Percentiles rank a stretch among this genome's conserved stretches.
Evolutionary conservation across 2,797 vertebrate genomes (phyloP).

Genomic region (Neosalanx taihuensis): DNA sequence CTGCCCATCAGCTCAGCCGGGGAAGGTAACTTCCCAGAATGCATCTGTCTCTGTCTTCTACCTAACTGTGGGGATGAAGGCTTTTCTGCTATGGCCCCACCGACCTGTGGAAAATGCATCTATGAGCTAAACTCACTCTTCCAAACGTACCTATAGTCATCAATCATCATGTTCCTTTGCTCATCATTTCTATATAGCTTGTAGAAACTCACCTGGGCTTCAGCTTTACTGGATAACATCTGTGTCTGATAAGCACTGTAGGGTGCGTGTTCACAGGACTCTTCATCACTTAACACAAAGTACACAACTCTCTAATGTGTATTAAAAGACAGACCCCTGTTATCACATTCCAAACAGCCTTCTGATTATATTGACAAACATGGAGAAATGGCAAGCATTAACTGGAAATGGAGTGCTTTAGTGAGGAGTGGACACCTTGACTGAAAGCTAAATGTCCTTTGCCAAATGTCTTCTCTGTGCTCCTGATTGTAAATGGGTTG

Average conservation of each 20-base stretch:
- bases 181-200: neutral
- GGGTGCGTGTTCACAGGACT: neutral
- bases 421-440: slow-evolving; percentile 14
- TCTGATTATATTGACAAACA: too few relatives aligned
- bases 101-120: neutral
- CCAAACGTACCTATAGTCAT: too few relatives aligned
- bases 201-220: slow-evolving; percentile 24
- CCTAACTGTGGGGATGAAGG: neutral
- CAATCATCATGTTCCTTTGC: too few relatives aligned
- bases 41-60: neutral
- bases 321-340: neutral
- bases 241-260: neutral
- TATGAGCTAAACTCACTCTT: neutral
- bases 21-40: slow-evolving; percentile 36
- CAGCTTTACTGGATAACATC: neutral
- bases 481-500: neutral
- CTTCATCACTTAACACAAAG: slow-evolving; percentile 10
- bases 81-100: neutral
- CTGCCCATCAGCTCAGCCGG: slow-evolving; percentile 46
- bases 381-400: neutral
- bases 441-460: slow-evolving; percentile 7
- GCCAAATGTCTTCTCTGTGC: slow-evolving; percentile 19
- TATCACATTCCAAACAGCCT: neutral
- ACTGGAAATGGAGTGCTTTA: neutral
- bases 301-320: neutral